Percentiles rank a stretch among this genome's conserved stretches.
These are phyloP conservation scores for Gephyroberyx darwinii DNA, from an alignment of 2,797 vertebrate species.

Conservation along the genomic window DNA sequence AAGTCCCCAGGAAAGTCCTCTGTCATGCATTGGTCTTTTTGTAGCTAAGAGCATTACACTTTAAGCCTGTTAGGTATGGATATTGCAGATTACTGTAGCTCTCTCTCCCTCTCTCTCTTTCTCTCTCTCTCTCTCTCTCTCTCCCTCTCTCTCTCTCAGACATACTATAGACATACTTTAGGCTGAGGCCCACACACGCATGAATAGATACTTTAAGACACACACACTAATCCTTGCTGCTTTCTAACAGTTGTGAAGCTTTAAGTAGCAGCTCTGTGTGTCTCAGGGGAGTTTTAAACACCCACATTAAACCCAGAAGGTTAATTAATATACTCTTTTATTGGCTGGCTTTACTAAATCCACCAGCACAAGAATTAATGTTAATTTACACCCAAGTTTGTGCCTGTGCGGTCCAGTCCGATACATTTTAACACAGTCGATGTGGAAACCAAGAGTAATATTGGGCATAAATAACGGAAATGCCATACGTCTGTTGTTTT, in stretches of 20 bases:
- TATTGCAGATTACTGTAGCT: conserved; percentile 54
- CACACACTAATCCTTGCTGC: conserved; percentile 29
- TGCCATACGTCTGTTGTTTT: background rate
- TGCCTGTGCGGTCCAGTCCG: background rate
- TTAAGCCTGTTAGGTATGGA: conserved; percentile 71
- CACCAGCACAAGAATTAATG: conserved; percentile 13
- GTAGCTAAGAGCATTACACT: conserved; percentile 63
- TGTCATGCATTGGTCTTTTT: conserved; percentile 55
- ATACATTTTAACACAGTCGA: background rate
- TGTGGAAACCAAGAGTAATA: background rate
- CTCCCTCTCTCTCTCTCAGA: conserved; percentile 22
- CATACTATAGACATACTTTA: conserved; percentile 28
- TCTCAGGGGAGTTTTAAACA: conserved; percentile 37
- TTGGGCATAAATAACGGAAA: background rate
- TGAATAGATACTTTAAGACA: conserved; percentile 24
- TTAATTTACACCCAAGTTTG: background rate
- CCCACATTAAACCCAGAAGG: conserved; percentile 39
- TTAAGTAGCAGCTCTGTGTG: conserved; percentile 36
- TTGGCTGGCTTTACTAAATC: conserved; percentile 37
- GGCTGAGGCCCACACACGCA: conserved; percentile 41
- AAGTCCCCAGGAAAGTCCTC: conserved; percentile 34
- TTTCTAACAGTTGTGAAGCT: conserved; percentile 33
- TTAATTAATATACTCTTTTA: conserved; percentile 53
- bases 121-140: background rate
- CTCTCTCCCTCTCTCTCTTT: background rate